Conservation (phyloP, 1,140 invertebrate species). For the Muscidifurax raptorellus region DNA sequence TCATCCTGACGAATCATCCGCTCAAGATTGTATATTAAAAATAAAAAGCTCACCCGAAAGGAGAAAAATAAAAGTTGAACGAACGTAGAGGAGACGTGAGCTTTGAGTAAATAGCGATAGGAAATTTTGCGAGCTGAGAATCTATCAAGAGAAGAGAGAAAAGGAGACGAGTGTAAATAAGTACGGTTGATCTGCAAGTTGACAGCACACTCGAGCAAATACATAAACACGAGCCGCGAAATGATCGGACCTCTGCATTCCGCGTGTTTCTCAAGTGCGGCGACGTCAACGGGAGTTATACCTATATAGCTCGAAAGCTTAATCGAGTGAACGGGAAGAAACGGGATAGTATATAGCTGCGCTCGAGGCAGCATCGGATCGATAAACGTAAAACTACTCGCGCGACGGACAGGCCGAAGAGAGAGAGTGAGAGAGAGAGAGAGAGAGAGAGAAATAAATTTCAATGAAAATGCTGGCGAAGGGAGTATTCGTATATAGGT, state of each 20-base stretch:
- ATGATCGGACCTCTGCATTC: conserved; percentile 20
- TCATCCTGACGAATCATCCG: no score
- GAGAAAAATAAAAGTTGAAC: no score
- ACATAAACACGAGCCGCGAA: not conserved
- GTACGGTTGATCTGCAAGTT: conserved; percentile 12
- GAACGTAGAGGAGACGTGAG: no score
- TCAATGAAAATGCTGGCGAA: conserved; percentile 39
- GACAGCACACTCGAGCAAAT: not conserved
- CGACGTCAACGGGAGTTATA: not conserved
- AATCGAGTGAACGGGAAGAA: conserved; percentile 39
- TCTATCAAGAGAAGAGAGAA: not conserved
- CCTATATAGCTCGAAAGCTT: conserved; percentile 20
- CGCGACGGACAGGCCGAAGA: not conserved
- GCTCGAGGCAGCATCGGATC: not conserved
- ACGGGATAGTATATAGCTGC: not conserved
- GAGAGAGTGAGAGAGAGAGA: not conserved
- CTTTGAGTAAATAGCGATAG: no score
- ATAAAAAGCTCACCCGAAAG: no score
- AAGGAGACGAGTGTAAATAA: conserved; percentile 3
- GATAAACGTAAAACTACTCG: conserved; percentile 9
- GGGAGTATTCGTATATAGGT: no score
- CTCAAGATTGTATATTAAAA: no score
- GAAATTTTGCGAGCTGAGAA: no score
- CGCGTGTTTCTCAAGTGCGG: conserved; percentile 24
- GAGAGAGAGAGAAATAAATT: conserved; percentile 22